Conservation (phyloP, 2,113 vertebrate genomes). For the Scortum barcoo region DNA sequence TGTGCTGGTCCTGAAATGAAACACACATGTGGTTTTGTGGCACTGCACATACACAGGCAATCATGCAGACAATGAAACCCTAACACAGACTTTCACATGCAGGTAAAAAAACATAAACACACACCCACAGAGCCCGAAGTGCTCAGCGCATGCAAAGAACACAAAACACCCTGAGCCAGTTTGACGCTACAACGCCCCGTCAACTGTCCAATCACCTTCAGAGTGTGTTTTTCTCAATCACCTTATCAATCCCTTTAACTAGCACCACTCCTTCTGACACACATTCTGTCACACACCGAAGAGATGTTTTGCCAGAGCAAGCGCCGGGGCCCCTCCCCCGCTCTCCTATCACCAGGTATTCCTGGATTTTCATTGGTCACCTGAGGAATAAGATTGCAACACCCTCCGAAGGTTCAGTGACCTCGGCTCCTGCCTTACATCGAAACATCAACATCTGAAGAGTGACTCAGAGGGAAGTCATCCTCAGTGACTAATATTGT, state of each 20-base stretch:
- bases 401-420: conserved; percentile 64
- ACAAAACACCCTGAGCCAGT: conserved; percentile 45
- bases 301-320: conserved; percentile 43
- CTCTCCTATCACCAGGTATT: conserved; percentile 56
- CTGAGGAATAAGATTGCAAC: conserved; percentile 44
- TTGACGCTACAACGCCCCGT: neutral
- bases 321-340: conserved; percentile 25
- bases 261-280: conserved; percentile 48
- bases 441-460: conserved; percentile 23
- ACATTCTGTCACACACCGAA: conserved; percentile 20
- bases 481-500: neutral
- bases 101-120: conserved; percentile 6
- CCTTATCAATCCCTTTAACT: conserved; percentile 46
- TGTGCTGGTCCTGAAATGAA: conserved; percentile 29
- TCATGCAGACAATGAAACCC: conserved; percentile 27
- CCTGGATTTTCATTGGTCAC: conserved; percentile 69
- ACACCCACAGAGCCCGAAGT: neutral
- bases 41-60: conserved; percentile 18
- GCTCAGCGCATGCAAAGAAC: conserved; percentile 2
- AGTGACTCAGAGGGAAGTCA: conserved; percentile 30
- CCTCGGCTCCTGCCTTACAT: conserved; percentile 34
- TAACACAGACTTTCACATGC: conserved; percentile 16
- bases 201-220: conserved; percentile 27
- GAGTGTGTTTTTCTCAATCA: conserved; percentile 35
- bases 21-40: conserved; percentile 42